These are phyloP conservation scores for Ceratitis capitata DNA, from an alignment of 1,140 invertebrate genomes.

Conservation along the genomic window DNA sequence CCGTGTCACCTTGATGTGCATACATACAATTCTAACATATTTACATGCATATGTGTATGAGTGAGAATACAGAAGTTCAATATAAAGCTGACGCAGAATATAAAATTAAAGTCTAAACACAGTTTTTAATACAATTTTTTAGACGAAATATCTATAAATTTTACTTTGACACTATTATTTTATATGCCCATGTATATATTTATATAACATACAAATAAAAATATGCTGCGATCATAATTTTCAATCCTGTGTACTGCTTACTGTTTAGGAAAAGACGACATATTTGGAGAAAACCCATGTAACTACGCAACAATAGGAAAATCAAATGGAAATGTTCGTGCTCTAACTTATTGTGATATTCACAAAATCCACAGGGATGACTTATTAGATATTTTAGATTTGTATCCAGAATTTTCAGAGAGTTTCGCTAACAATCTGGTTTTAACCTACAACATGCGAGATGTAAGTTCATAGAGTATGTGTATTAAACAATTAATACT, in stretches of 20 bases:
- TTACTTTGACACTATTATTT: no score
- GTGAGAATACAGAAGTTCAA: no score
- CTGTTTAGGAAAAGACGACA: constrained; percentile 90
- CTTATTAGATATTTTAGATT: constrained; percentile 94
- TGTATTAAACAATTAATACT: neutral
- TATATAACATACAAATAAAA: no score
- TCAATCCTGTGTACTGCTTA: neutral
- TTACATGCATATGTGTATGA: no score
- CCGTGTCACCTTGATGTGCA: no score
- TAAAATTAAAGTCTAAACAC: no score
- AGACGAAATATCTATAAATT: no score
- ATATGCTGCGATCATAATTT: neutral
- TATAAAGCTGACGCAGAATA: no score
- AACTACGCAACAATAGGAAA: constrained; percentile 92
- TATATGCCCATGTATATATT: no score
- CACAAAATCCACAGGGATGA: constrained; percentile 98
- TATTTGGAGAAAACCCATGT: constrained; percentile 98
- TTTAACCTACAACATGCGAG: constrained; percentile 96
- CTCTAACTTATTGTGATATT: constrained; percentile 98
- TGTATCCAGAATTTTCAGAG: constrained; percentile 96
- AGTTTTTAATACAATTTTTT: no score
- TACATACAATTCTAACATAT: no score
- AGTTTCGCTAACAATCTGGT: constrained; percentile 93
- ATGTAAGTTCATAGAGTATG: constrained; percentile 75
- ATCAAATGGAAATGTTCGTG: constrained; percentile 96